Evolutionary conservation across 2,888 invertebrate species (phyloP).

Genomic region (Cantharis nigra): DNA sequence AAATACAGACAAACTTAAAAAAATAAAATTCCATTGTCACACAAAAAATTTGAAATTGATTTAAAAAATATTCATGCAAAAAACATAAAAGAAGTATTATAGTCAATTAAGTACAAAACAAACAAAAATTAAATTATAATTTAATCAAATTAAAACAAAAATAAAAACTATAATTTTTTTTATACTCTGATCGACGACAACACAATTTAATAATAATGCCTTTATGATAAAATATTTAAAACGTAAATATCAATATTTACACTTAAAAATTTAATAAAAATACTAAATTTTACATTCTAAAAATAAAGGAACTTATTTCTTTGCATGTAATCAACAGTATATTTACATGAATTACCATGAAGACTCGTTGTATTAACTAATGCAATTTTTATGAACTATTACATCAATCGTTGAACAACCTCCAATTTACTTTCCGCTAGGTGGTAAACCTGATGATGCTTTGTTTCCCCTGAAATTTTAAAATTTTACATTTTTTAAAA

Average conservation of each 20-base stretch:
- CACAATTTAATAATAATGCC: conserved; percentile 12
- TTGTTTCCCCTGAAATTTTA: conserved; percentile 44
- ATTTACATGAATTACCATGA: conserved; percentile 28
- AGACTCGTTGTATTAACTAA: conserved; percentile 36
- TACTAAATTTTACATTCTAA: conserved; percentile 18
- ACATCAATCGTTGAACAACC: conserved; percentile 4
- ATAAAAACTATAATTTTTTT: background rate
- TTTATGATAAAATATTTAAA: conserved; percentile 2
- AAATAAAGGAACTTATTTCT: conserved; percentile 42
- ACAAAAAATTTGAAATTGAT: background rate
- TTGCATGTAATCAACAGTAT: conserved; percentile 28
- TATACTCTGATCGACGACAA: background rate
- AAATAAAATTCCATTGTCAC: background rate
- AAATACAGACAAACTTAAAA: background rate
- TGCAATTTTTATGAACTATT: conserved; percentile 10
- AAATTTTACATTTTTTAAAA: background rate
- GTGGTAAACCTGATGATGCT: conserved; percentile 45
- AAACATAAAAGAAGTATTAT: background rate
- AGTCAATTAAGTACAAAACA: background rate
- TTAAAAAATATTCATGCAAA: background rate
- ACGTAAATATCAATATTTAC: background rate
- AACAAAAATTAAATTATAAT: background rate
- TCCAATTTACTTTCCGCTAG: conserved; percentile 42
- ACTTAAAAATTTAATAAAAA: conserved; percentile 17
- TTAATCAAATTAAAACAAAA: background rate